Evolutionary conservation across 2,888 invertebrate genomes (phyloP).

Genomic region (Criorhina ranunculi): DNA sequence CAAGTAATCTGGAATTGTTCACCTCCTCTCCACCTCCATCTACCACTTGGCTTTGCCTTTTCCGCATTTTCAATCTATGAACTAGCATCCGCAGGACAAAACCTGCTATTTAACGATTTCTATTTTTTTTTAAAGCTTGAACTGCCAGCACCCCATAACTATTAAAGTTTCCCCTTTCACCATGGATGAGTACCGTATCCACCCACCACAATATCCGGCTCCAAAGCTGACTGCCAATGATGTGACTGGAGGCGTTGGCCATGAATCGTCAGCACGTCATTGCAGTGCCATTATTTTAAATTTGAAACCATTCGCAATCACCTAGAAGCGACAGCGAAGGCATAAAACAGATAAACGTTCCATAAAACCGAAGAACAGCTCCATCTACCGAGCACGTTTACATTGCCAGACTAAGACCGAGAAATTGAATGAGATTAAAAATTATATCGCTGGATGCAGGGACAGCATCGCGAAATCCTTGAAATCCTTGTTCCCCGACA

Average conservation of each 20-base stretch:
- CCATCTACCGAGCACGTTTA: slow-evolving; percentile 9
- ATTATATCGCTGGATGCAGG: slow-evolving; percentile 44
- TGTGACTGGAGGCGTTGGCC: slow-evolving; percentile 33
- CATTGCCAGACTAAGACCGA: slow-evolving; percentile 43
- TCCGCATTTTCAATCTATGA: slow-evolving; percentile 54
- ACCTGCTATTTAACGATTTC: slow-evolving; percentile 45
- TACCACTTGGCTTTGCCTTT: slow-evolving; percentile 28
- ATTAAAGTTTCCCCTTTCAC: slow-evolving; percentile 26
- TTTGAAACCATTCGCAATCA: slow-evolving; percentile 62
- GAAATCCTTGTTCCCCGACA: slow-evolving; percentile 14
- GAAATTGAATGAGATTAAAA: slow-evolving; percentile 72
- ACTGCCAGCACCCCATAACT: slow-evolving; percentile 49
- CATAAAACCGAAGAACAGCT: slow-evolving; percentile 30
- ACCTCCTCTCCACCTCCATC: background rate
- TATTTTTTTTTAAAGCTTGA: slow-evolving; percentile 54
- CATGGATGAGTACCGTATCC: slow-evolving; percentile 23
- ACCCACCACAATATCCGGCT: slow-evolving; percentile 49
- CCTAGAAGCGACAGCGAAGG: slow-evolving; percentile 4
- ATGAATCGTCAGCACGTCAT: slow-evolving; percentile 74
- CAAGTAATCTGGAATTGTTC: slow-evolving; percentile 21
- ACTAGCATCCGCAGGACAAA: slow-evolving; percentile 13
- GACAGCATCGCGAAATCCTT: slow-evolving; percentile 41
- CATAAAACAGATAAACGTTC: slow-evolving; percentile 34
- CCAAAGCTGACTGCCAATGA: slow-evolving; percentile 18
- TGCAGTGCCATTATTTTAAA: slow-evolving; percentile 74